A percentile compares a stretch with the other conserved stretches of the same genome.
phyloP scores from a whole-genome alignment of 2,113 vertebrate species.

The Nasalis larvatus region DNA sequence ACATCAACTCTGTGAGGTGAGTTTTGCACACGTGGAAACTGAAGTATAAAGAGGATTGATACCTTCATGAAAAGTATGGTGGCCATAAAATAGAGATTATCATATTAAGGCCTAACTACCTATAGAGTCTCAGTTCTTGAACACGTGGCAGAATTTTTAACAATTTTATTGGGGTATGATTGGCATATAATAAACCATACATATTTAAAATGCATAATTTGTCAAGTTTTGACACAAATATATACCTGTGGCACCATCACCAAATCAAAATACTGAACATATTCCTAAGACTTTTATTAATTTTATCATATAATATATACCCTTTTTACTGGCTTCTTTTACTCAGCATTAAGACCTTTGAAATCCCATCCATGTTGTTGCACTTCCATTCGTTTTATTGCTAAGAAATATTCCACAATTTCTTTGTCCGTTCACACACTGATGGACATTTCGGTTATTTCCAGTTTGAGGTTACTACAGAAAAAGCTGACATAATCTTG shows the following conservation, averaged over 20 bases:
- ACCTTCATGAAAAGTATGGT: neutral
- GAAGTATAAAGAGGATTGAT: neutral
- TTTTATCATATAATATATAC: neutral
- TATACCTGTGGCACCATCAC: neutral
- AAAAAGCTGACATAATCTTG: neutral
- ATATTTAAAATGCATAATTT: neutral
- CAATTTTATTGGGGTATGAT: neutral
- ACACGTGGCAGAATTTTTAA: neutral
- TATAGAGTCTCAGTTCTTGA: neutral
- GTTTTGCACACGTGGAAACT: neutral
- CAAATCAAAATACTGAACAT: neutral
- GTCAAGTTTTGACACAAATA: neutral
- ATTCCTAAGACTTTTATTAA: neutral
- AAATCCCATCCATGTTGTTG: neutral
- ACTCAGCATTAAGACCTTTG: neutral
- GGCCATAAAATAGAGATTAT: neutral
- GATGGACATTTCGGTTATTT: neutral
- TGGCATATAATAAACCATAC: neutral
- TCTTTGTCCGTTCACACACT: neutral
- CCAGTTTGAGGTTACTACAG: neutral
- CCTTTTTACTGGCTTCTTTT: neutral
- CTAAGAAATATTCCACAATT: neutral
- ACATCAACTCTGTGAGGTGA: neutral
- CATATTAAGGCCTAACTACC: neutral
- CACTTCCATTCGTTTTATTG: neutral